Evolutionary conservation across 2,113 vertebrate species (phyloP), one percentile per base, ranked within the genome.

Genomic region (Athene cunicularia): DNA sequence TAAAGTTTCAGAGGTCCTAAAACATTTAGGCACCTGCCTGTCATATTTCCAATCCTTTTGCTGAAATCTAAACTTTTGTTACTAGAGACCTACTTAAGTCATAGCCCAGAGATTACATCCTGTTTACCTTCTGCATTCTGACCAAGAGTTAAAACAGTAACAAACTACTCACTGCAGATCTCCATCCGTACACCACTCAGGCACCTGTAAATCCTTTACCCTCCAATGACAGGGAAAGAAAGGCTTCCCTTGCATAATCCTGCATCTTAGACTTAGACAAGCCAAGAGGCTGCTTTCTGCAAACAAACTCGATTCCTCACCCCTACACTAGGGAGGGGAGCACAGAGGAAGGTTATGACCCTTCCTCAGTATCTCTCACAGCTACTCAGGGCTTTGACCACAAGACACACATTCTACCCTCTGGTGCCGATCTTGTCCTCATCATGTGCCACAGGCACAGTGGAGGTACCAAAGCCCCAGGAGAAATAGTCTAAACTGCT

Each of bases 101-200:
- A 1, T 64, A 80, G 32, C 22, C 28, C 22, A 52, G 49, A 58
- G 15, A 37, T 80, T 35, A 52, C 5, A 3, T 59, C 11, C 19
- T 47, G 35, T 70, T 83, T 30, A 77, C 3, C 4, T 41, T 80
- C 28, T n/a, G 17, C 60, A 39, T 50, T 43, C 75, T 27, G 10
- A 32, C 76, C 39, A 94, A 76, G 39, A 22, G 18, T 23, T 56
- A 67, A 82, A 71, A 26, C 30, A 67, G 47, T 37, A 85, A 75
- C 23, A 50, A 79, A 39, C 28, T 27, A 30, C 33, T 39, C 6
- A 4, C 7, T 14, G 63, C n/a, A 62, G 33, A 56, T 39, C 19
- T 75, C 15, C n/a, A 58, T 47, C 41, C 22, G 8, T 14, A 39
- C 0, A 0, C 18, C 28, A 30, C 35, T 16, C 5, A 2, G 10